phyloP scores from a whole-genome alignment of 2,797 vertebrate genomes.

The Chaunax sp. region DNA sequence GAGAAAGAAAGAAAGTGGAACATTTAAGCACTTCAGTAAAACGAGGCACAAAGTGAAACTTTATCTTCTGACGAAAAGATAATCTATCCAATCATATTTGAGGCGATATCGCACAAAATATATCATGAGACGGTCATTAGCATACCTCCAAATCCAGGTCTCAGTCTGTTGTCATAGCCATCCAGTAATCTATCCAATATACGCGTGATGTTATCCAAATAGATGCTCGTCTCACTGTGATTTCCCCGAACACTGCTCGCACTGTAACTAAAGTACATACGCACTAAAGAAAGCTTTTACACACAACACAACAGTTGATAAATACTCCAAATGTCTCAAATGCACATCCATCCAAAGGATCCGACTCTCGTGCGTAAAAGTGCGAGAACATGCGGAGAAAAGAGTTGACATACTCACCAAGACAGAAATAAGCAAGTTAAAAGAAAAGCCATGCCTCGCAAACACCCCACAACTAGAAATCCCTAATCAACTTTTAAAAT shows the following conservation, averaged over 20 bases:
- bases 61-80: slow-evolving; percentile 12
- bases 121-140: slow-evolving; percentile 19
- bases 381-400: slow-evolving; percentile 57
- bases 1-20: background rate
- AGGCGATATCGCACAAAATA: slow-evolving; percentile 4
- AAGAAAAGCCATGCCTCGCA: slow-evolving; percentile 86
- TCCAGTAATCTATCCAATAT: slow-evolving; percentile 94
- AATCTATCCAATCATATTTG: background rate
- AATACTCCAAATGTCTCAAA: slow-evolving; percentile 29
- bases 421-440: slow-evolving; percentile 85
- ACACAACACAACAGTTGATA: slow-evolving; percentile 23
- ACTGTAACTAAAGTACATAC: slow-evolving; percentile 79
- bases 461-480: slow-evolving; percentile 66
- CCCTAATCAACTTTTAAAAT: slow-evolving; percentile 82
- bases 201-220: slow-evolving; percentile 93
- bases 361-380: slow-evolving; percentile 71
- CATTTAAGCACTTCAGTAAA: background rate
- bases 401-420: slow-evolving; percentile 87
- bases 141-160: slow-evolving; percentile 95
- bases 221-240: slow-evolving; percentile 81
- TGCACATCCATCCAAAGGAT: slow-evolving; percentile 25
- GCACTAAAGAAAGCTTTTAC: slow-evolving; percentile 18
- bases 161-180: slow-evolving; percentile 95
- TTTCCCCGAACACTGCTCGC: slow-evolving; percentile 78
- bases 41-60: slow-evolving; percentile 57